Evolutionary conservation across 1,140 invertebrate species (phyloP).

Genomic region (Platorchestia sp.): DNA sequence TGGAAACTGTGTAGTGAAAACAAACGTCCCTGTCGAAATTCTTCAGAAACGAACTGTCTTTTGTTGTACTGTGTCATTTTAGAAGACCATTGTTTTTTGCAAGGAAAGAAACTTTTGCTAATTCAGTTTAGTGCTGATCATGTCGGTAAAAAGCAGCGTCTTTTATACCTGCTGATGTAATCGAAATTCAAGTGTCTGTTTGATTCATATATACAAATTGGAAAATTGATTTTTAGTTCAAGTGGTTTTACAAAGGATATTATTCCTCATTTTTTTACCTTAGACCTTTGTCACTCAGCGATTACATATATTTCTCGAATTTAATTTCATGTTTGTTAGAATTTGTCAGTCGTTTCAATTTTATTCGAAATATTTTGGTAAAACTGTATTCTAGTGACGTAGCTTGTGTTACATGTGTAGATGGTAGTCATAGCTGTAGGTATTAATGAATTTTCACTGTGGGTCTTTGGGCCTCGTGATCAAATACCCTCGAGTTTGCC

Average conservation of each 20-base stretch:
- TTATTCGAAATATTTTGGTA: neutral
- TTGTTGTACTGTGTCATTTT: too few species aligned
- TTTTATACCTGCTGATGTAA: neutral
- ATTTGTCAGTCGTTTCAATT: neutral
- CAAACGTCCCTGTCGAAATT: too few species aligned
- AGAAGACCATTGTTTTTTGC: neutral
- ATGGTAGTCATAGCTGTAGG: neutral
- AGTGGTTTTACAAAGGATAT: neutral
- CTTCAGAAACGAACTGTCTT: too few species aligned
- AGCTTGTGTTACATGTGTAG: neutral
- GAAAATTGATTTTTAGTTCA: neutral
- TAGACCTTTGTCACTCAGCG: neutral
- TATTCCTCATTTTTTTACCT: neutral
- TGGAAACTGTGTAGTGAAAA: too few species aligned
- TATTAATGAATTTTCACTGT: neutral
- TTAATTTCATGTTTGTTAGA: neutral
- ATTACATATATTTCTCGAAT: neutral
- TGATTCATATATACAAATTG: neutral
- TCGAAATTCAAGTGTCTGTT: neutral
- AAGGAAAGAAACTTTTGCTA: neutral
- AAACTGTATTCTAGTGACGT: neutral
- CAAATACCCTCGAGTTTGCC: neutral
- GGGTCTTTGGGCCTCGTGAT: neutral
- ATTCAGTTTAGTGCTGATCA: neutral
- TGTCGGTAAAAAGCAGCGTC: too few species aligned